These are phyloP conservation scores for Agrenia bidenticulata DNA, from an alignment of 2,888 invertebrate species.

Conservation along the genomic window DNA sequence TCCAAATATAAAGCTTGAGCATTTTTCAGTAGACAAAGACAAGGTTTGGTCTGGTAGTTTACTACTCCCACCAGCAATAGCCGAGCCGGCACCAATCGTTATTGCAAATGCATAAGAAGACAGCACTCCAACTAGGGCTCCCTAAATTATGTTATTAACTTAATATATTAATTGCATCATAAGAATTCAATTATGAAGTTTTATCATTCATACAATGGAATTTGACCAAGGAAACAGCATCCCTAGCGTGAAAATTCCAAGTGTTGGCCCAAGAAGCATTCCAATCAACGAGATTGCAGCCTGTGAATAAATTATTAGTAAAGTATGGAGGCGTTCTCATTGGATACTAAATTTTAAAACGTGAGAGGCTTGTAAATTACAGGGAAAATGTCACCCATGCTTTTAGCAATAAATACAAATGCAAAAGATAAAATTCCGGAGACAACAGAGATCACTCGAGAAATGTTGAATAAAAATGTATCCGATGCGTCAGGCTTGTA, in stretches of 20 bases:
- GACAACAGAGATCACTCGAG: conserved; percentile 26
- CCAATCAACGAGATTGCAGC: conserved; percentile 38
- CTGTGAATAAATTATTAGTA: conserved; percentile 13
- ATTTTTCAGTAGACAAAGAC: conserved; percentile 36
- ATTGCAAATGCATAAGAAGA: conserved; percentile 19
- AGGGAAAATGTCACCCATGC: conserved; percentile 37
- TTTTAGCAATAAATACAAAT: conserved; percentile 36
- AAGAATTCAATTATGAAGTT: too few relatives aligned
- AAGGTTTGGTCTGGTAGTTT: conserved; percentile 19
- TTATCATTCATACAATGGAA: conserved; percentile 11
- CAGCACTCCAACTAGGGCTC: conserved; percentile 20
- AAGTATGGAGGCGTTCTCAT: neutral
- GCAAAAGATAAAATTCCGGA: conserved; percentile 35
- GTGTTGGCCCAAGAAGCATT: conserved; percentile 39
- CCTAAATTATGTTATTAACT: conserved; percentile 14
- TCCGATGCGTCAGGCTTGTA: conserved; percentile 28
- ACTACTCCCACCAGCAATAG: conserved; percentile 17
- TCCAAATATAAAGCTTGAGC: conserved; percentile 27
- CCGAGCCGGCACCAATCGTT: conserved; percentile 24
- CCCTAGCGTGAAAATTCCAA: conserved; percentile 43
- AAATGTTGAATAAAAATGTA: conserved; percentile 25
- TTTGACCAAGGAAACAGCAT: conserved; percentile 49
- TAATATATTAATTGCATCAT: too few relatives aligned
- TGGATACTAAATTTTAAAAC: neutral
- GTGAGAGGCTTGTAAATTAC: conserved; percentile 4